phyloP scores from a whole-genome alignment of 2,888 invertebrate species.

The Orthosia incerta region DNA sequence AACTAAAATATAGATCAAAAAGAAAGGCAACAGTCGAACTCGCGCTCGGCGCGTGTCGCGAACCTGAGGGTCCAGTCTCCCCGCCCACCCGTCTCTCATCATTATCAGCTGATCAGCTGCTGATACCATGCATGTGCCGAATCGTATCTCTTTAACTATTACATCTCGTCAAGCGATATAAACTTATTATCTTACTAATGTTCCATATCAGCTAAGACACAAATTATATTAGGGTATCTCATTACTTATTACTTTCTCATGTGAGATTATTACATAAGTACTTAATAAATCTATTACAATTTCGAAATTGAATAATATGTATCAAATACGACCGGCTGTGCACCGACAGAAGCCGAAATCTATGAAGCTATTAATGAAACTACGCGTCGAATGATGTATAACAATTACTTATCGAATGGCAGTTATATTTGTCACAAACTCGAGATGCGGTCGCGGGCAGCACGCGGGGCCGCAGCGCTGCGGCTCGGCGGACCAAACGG shows the following conservation, averaged over 20 bases:
- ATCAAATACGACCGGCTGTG: slow-evolving; percentile 89
- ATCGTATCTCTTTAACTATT: slow-evolving; percentile 74
- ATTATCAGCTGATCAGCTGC: slow-evolving; percentile 61
- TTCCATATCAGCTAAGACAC: slow-evolving; percentile 90
- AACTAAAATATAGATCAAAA: slow-evolving; percentile 75
- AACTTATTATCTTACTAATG: slow-evolving; percentile 88
- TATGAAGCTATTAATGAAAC: slow-evolving; percentile 85
- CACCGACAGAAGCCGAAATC: slow-evolving; percentile 87
- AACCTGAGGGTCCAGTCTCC: slow-evolving; percentile 57
- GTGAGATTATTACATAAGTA: slow-evolving; percentile 86
- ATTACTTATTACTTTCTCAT: slow-evolving; percentile 87
- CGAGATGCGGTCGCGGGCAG: slow-evolving; percentile 71
- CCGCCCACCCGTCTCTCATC: slow-evolving; percentile 28
- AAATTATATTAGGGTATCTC: slow-evolving; percentile 89
- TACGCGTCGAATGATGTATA: slow-evolving; percentile 85
- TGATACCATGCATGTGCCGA: slow-evolving; percentile 71
- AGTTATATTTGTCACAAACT: slow-evolving; percentile 87
- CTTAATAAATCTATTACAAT: slow-evolving; percentile 90
- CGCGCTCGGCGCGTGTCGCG: slow-evolving; percentile 28
- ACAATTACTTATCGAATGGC: slow-evolving; percentile 90
- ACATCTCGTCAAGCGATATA: slow-evolving; percentile 84
- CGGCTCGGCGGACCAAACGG: neutral
- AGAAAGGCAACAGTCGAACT: slow-evolving; percentile 72
- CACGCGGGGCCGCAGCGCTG: slow-evolving; percentile 43
- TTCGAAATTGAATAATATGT: slow-evolving; percentile 90